Conservation (phyloP, 2,888 invertebrate genomes). For the Caenorhabditis sp. region DNA sequence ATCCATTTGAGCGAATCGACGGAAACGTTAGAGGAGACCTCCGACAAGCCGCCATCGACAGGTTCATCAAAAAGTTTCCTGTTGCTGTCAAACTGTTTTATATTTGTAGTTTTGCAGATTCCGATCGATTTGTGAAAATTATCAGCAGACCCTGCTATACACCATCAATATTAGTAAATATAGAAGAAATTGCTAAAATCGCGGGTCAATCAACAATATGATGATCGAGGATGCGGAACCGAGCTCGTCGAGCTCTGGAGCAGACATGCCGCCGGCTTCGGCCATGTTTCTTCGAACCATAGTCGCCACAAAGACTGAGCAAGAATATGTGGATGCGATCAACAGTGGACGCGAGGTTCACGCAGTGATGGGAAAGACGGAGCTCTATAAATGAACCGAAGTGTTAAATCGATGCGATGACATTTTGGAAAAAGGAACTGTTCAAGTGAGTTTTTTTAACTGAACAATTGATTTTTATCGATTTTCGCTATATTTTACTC, state of each 20-base stretch:
- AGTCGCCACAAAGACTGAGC: slow-evolving; percentile 37
- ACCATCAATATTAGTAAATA: slow-evolving; percentile 41
- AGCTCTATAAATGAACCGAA: slow-evolving; percentile 76
- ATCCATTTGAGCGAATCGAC: no score
- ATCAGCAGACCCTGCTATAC: not conserved
- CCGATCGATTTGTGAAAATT: not conserved
- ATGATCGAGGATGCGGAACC: slow-evolving; percentile 44
- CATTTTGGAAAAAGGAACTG: slow-evolving; percentile 71
- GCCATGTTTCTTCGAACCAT: slow-evolving; percentile 52
- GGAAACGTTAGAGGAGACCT: no score
- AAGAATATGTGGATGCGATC: slow-evolving; percentile 65
- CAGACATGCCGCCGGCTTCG: slow-evolving; percentile 57
- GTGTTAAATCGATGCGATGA: slow-evolving; percentile 77
- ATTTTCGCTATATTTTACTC: no score
- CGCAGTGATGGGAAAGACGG: slow-evolving; percentile 72
- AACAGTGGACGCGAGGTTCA: slow-evolving; percentile 63
- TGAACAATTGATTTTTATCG: not conserved
- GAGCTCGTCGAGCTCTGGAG: slow-evolving; percentile 10
- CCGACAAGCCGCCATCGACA: no score
- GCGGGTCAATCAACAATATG: slow-evolving; percentile 30
- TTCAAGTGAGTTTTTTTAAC: slow-evolving; percentile 13
- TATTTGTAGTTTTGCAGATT: no score
- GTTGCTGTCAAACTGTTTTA: no score
- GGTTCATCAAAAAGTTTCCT: no score
- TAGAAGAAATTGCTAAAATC: slow-evolving; percentile 12